Conservation (phyloP, 1,140 invertebrate genomes). For the Neodiprion pinetum region DNA sequence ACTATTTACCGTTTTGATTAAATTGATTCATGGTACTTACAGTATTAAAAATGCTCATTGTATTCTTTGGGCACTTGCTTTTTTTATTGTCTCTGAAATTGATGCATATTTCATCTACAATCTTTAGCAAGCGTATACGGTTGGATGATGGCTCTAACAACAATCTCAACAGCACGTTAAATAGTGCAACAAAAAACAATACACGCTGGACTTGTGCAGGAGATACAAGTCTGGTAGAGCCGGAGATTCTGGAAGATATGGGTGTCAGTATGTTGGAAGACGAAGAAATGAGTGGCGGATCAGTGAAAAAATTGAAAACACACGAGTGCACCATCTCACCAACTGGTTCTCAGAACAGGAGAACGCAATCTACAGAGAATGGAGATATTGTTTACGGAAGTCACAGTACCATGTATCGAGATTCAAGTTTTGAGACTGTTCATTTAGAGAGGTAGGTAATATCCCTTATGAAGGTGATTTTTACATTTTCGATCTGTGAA, state of each 20-base stretch:
- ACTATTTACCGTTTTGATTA: conserved; percentile 8
- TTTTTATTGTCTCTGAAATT: conserved; percentile 4
- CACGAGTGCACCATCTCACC: conserved; percentile 43
- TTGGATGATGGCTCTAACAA: conserved; percentile 55
- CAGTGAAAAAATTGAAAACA: conserved; percentile 43
- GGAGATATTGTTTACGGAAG: conserved; percentile 24
- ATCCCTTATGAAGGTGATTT: no score
- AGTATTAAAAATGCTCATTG: neutral
- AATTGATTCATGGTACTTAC: neutral
- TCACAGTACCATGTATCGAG: conserved; percentile 39
- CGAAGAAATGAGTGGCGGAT: conserved; percentile 44
- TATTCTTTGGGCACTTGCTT: neutral
- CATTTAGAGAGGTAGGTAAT: conserved; percentile 1
- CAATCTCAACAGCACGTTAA: conserved; percentile 43
- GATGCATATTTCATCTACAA: conserved; percentile 15
- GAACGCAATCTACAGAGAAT: conserved; percentile 34
- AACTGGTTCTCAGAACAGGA: conserved; percentile 30
- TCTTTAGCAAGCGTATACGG: conserved; percentile 51
- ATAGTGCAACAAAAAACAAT: conserved; percentile 35
- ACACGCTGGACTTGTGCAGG: conserved; percentile 50
- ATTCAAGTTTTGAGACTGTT: conserved; percentile 40
- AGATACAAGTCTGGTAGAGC: conserved; percentile 53
- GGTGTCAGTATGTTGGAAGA: conserved; percentile 60
- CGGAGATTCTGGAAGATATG: conserved; percentile 60
- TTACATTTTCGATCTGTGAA: no score